Evolutionary conservation across 2,797 vertebrate genomes (phyloP).

Genomic region (Rachycentron canadum): DNA sequence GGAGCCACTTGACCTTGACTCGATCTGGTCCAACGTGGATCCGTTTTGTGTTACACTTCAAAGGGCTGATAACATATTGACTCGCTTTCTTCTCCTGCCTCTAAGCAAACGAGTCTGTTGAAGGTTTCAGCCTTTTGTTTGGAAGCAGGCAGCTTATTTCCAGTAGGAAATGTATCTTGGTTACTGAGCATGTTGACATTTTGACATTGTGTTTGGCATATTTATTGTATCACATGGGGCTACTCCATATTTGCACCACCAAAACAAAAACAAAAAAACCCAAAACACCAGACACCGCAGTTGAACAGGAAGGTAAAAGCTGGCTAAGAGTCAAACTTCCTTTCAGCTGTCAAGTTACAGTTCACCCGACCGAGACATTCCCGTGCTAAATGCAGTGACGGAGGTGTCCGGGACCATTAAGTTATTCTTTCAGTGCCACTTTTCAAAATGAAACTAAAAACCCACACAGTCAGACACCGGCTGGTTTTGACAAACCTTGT

Average conservation of each 20-base stretch:
- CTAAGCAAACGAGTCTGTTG: neutral
- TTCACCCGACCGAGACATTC: constrained; percentile 8
- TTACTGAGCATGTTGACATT: neutral
- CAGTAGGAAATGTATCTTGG: neutral
- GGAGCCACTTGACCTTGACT: constrained; percentile 36
- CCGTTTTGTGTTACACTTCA: constrained; percentile 62
- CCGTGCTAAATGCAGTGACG: neutral
- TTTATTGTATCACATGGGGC: neutral
- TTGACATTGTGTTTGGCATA: neutral
- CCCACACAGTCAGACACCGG: neutral
- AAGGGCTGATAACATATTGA: constrained; percentile 39
- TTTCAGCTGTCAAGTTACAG: constrained; percentile 36
- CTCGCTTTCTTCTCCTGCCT: constrained; percentile 16
- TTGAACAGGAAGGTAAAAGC: constrained; percentile 71
- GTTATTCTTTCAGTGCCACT: neutral
- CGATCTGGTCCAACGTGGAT: constrained; percentile 44
- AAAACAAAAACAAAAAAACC: too few relatives aligned
- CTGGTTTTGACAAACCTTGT: constrained; percentile 20
- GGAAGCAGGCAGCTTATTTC: neutral
- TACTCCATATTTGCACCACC: too few relatives aligned
- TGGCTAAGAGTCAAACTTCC: constrained; percentile 43
- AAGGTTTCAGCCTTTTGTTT: neutral
- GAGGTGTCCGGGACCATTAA: constrained; percentile 16
- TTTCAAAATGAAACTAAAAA: constrained; percentile 20
- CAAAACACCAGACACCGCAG: too few relatives aligned